These are phyloP conservation scores for Nasonovia ribisnigri DNA, from an alignment of 2,888 invertebrate species.

Conservation along the genomic window DNA sequence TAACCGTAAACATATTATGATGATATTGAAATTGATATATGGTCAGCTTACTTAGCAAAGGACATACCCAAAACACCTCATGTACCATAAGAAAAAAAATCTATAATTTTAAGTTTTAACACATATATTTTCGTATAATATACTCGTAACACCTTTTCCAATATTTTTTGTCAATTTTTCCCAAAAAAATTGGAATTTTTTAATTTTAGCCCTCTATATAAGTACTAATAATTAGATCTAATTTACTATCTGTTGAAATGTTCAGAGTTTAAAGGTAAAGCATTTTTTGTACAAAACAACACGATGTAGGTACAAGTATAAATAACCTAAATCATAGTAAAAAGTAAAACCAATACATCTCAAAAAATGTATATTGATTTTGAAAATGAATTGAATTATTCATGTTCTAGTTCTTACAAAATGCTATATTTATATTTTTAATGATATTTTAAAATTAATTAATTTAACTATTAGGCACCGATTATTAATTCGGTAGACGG, in stretches of 20 bases:
- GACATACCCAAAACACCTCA: no score
- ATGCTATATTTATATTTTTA: neutral
- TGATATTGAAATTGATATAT: neutral
- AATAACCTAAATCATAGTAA: neutral
- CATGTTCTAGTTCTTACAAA: neutral
- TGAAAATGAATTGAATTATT: neutral
- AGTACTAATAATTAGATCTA: neutral
- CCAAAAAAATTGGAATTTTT: no score
- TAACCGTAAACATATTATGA: neutral
- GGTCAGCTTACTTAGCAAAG: no score
- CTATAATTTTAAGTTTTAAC: no score
- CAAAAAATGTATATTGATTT: neutral
- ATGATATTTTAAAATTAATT: neutral
- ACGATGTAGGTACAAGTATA: neutral
- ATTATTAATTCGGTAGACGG: neutral
- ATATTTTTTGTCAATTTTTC: no score
- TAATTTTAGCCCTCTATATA: no score
- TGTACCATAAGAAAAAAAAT: no score
- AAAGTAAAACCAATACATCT: neutral
- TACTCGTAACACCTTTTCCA: no score
- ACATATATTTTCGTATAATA: no score
- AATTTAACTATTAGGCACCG: neutral
- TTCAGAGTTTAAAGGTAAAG: neutral
- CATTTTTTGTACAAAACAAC: neutral
- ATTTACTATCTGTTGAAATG: neutral